Base-by-base conservation (phyloP, 2,797 vertebrate species). In the Helarctos malayanus region DNA sequence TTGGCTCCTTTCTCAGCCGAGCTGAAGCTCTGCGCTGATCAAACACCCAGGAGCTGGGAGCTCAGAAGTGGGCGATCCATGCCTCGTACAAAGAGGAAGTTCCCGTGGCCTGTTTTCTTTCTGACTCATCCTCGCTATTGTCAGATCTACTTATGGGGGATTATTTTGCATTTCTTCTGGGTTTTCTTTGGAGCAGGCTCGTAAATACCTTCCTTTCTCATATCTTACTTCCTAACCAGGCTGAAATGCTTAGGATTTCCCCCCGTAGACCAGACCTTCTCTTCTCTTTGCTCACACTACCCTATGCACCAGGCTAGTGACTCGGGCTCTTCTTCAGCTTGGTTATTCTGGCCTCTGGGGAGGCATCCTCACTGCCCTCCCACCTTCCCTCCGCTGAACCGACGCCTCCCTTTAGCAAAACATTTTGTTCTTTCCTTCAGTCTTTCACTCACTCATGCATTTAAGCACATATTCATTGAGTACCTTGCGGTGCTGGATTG, bases 261-360 rank as follows among this genome's bases (percentile, higher is more conserved):
- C 18, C 10, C n/a, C 23, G 2, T 0, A 61, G 45, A 5, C 35
- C 29, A 12, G 21, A 21, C 10, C 2, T 14, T 63, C 63, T 32
- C 25, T 18, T 8, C 27, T 4, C 29, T 21, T 1, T 7, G 7
- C 35, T 45, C 41, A 5, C 29, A 21, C 0, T 41, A 1, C n/a
- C n/a, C 47, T 11, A 2, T 21, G 13, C 47, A 21, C 59, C 1
- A 7, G 73, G 14, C 21, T 19, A 0, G 3, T 61, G 18, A 27
- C 2, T 1, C 0, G 3, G 6, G 23, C 3, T 49, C n/a, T n/a
- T 52, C 35, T 14, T 29, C 2, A 25, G 19, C 19, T 3, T 27
- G 5, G 25, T 13, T 5, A 2, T 9, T 11, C 1, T 59, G 52
- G 25, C 47, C 32, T n/a, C 18, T 19, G 25, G 27, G n/a, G 32